phyloP scores from a whole-genome alignment of 2,888 invertebrate species.

The Melieria picta region DNA sequence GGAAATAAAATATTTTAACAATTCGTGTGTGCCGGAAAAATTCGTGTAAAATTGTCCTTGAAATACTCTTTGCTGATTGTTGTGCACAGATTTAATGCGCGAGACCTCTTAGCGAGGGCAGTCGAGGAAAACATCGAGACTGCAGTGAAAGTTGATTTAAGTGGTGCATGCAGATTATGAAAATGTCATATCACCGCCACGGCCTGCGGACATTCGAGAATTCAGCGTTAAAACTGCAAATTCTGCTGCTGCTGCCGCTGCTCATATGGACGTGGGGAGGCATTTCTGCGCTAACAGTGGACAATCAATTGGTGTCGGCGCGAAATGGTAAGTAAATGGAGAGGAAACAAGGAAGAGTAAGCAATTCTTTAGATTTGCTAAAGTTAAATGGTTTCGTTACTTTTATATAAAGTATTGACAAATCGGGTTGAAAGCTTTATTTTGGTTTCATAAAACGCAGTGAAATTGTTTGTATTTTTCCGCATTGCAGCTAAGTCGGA shows the following conservation, averaged over 20 bases:
- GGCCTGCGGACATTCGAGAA: constrained; percentile 34
- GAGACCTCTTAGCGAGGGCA: too few relatives aligned
- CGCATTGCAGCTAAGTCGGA: too few relatives aligned
- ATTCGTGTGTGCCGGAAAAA: not conserved
- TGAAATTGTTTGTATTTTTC: too few relatives aligned
- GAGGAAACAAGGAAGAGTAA: not conserved
- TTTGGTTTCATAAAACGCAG: too few relatives aligned
- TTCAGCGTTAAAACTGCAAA: constrained; percentile 21
- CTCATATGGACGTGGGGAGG: not conserved
- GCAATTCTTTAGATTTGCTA: not conserved
- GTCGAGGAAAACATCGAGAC: too few relatives aligned
- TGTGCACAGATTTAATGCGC: too few relatives aligned
- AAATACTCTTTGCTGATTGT: too few relatives aligned
- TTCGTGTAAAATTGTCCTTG: too few relatives aligned
- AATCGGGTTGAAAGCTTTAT: too few relatives aligned
- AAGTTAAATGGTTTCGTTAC: too few relatives aligned
- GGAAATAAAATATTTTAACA: not conserved
- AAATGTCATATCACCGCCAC: constrained; percentile 28
- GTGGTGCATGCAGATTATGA: not conserved
- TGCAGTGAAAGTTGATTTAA: too few relatives aligned
- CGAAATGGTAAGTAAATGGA: constrained; percentile 61
- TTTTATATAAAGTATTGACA: too few relatives aligned
- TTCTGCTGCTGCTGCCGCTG: constrained; percentile 13
- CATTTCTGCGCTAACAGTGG: constrained; percentile 54
- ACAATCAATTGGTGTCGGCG: constrained; percentile 64